Conservation (phyloP, 1,140 invertebrate genomes). For the Dendrolimus kikuchii region DNA sequence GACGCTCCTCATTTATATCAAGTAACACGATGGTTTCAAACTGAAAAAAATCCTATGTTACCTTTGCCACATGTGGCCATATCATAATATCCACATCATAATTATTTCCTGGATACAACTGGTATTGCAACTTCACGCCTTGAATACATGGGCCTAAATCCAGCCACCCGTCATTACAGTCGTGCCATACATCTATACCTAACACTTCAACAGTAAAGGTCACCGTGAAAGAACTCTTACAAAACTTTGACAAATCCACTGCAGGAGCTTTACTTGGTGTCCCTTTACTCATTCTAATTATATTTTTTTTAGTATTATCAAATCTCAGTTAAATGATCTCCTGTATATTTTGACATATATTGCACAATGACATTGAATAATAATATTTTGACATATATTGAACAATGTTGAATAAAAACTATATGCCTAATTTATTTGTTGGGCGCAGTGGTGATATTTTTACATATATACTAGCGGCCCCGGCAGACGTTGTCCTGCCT, state of each 20-base stretch:
- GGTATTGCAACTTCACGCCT: constrained; percentile 48
- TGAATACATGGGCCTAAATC: constrained; percentile 39
- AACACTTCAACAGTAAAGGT: constrained; percentile 51
- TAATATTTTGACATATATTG: too few relatives aligned
- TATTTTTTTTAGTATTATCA: too few relatives aligned
- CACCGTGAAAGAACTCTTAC: constrained; percentile 42
- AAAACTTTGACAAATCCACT: constrained; percentile 9
- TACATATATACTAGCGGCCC: too few relatives aligned
- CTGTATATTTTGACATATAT: too few relatives aligned
- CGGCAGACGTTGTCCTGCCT: too few relatives aligned
- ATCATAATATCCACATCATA: constrained; percentile 52
- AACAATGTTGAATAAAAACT: too few relatives aligned
- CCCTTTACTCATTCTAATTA: constrained; percentile 12
- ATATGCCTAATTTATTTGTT: too few relatives aligned
- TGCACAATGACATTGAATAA: too few relatives aligned
- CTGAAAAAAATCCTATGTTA: constrained; percentile 12
- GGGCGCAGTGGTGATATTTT: too few relatives aligned
- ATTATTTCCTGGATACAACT: constrained; percentile 37
- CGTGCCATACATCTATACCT: constrained; percentile 42
- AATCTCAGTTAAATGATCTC: too few relatives aligned
- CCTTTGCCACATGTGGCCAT: constrained; percentile 53
- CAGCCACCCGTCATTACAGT: constrained; percentile 43
- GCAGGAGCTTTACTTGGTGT: background rate
- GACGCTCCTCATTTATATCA: too few relatives aligned
- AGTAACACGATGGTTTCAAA: too few relatives aligned